These are phyloP conservation scores for Cyanoliseus patagonus DNA, from an alignment of 2,113 vertebrate genomes.

Conservation along the genomic window DNA sequence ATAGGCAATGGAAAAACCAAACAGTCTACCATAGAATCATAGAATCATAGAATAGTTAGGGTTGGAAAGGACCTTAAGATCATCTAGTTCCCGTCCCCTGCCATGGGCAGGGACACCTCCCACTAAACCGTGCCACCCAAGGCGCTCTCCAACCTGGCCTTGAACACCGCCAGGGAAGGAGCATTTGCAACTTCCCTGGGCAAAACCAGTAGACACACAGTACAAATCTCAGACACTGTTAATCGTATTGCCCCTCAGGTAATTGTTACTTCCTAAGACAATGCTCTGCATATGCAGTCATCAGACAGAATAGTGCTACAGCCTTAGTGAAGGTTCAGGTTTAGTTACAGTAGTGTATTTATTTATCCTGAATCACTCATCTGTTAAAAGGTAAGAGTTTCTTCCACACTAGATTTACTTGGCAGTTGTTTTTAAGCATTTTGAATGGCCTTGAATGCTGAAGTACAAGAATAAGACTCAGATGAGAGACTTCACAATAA, in stretches of 20 bases:
- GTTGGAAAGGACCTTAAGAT: too few species aligned
- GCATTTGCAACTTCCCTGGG: too few species aligned
- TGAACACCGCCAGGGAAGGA: too few species aligned
- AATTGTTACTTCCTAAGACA: conserved; percentile 28
- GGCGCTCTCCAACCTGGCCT: too few species aligned
- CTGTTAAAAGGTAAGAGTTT: neutral
- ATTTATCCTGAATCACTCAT: neutral
- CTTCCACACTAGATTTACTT: neutral
- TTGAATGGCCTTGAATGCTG: neutral
- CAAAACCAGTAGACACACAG: conserved; percentile 49
- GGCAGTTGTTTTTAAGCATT: neutral
- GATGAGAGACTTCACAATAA: neutral
- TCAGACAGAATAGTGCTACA: neutral
- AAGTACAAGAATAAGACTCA: neutral
- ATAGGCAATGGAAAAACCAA: conserved; percentile 68
- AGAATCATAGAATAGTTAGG: too few species aligned
- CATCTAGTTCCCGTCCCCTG: too few species aligned
- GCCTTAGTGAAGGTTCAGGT: neutral
- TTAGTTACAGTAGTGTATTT: neutral
- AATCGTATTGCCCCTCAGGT: conserved; percentile 93
- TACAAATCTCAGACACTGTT: conserved; percentile 92
- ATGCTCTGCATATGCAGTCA: neutral
- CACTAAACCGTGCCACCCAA: too few species aligned
- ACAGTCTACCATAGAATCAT: neutral
- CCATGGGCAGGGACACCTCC: too few species aligned